These are phyloP conservation scores for Azorinus chamasolen DNA, from an alignment of 2,888 invertebrate species.

Conservation along the genomic window DNA sequence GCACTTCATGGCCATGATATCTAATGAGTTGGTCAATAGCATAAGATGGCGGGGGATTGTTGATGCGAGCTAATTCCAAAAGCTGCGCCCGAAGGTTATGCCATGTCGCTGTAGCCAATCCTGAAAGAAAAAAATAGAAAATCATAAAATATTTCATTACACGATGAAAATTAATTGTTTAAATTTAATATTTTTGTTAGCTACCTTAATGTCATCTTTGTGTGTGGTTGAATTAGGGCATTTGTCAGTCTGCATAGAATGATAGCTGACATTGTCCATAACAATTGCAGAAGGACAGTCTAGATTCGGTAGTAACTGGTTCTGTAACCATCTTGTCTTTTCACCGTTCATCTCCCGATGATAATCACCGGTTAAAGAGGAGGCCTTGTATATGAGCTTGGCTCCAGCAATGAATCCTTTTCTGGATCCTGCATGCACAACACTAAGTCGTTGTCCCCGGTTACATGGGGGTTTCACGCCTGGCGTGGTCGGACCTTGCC, in stretches of 20 bases:
- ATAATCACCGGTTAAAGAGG: slow-evolving; percentile 12
- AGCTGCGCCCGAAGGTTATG: slow-evolving; percentile 22
- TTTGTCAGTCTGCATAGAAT: slow-evolving; percentile 21
- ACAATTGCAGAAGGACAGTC: slow-evolving; percentile 21
- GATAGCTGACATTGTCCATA: slow-evolving; percentile 32
- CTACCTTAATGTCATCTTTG: slow-evolving; percentile 38
- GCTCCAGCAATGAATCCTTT: slow-evolving; percentile 20
- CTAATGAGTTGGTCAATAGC: slow-evolving; percentile 15
- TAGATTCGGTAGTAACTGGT: slow-evolving; percentile 13
- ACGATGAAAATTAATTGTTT: background rate
- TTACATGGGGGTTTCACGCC: slow-evolving; percentile 14
- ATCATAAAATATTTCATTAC: too few species aligned
- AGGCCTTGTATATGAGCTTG: slow-evolving; percentile 12
- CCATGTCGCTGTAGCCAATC: slow-evolving; percentile 6
- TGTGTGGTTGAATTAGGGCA: slow-evolving; percentile 15
- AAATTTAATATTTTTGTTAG: background rate
- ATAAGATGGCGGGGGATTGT: slow-evolving; percentile 26
- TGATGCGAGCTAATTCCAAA: background rate
- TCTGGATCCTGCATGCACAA: slow-evolving; percentile 27
- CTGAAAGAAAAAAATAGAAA: slow-evolving; percentile 14
- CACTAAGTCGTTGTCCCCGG: slow-evolving; percentile 31
- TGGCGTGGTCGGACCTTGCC: slow-evolving; percentile 21
- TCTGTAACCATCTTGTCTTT: slow-evolving; percentile 18
- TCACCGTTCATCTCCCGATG: slow-evolving; percentile 28
- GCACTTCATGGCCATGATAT: slow-evolving; percentile 27